Conservation (phyloP, 2,888 invertebrate genomes). For the Philereme vetulata region DNA sequence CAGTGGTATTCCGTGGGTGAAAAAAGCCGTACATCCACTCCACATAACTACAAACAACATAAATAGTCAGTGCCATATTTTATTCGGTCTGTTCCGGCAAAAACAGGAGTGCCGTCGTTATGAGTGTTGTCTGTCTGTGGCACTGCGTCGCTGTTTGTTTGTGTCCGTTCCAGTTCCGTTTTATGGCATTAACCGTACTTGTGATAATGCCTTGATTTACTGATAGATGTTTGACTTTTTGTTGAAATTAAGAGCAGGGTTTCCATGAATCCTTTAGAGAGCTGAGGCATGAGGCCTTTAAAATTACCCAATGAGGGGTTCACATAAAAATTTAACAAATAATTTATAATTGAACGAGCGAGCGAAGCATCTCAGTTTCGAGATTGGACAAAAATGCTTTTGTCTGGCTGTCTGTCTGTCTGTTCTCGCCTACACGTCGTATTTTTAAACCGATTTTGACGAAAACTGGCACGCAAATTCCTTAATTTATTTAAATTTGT, state of each 20-base stretch:
- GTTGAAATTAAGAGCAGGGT: background rate
- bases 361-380: too few species aligned
- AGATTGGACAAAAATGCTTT: too few species aligned
- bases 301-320: too few species aligned
- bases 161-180: slow-evolving; percentile 33
- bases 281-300: too few species aligned
- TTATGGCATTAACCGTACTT: slow-evolving; percentile 21
- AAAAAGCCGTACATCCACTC: slow-evolving; percentile 21
- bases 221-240: background rate
- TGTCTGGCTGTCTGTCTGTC: too few species aligned
- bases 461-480: too few species aligned
- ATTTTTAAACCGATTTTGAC: too few species aligned
- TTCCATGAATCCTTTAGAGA: background rate
- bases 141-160: slow-evolving; percentile 29
- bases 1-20: background rate
- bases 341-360: too few species aligned
- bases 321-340: too few species aligned
- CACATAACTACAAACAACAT: slow-evolving; percentile 30
- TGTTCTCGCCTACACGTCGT: too few species aligned
- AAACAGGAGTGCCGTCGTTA: slow-evolving; percentile 35
- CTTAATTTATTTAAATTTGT: too few species aligned
- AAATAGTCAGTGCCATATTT: slow-evolving; percentile 43
- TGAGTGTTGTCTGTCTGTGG: slow-evolving; percentile 32
- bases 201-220: slow-evolving; percentile 9
- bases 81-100: slow-evolving; percentile 34